These are phyloP conservation scores for Halocaridina rubra DNA, from an alignment of 2,888 invertebrate species.

Conservation along the genomic window DNA sequence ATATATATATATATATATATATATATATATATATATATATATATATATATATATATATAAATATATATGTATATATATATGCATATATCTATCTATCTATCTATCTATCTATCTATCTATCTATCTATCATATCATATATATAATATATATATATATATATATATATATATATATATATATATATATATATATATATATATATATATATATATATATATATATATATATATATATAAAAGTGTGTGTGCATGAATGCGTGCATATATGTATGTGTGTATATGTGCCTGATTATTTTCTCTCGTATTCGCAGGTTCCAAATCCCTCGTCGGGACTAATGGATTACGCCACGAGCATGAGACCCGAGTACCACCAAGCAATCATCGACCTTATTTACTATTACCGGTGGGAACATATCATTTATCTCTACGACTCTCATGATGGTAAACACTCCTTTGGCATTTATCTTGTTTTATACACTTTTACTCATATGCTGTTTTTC, in stretches of 20 bases:
- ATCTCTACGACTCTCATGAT: conserved; percentile 90
- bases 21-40: conserved; percentile 1
- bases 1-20: neutral
- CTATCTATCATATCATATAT: too few relatives aligned
- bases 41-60: neutral
- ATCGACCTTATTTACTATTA: conserved; percentile 94
- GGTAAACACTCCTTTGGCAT: too few relatives aligned
- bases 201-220: neutral
- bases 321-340: conserved; percentile 81
- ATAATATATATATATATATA: neutral
- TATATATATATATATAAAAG: too few relatives aligned
- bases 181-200: neutral
- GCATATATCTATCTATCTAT: neutral
- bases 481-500: too few relatives aligned
- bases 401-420: conserved; percentile 89
- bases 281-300: too few relatives aligned
- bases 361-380: conserved; percentile 94
- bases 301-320: conserved; percentile 77
- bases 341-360: conserved; percentile 88
- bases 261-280: too few relatives aligned
- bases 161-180: neutral
- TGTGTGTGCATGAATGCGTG: too few relatives aligned
- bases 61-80: neutral
- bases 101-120: neutral
- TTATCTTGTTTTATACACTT: too few relatives aligned